A percentile compares a stretch with the other conserved stretches of the same genome.
These are phyloP conservation scores for Andinoacara biseriatus DNA, from an alignment of 2,113 vertebrate species.

Conservation along the genomic window DNA sequence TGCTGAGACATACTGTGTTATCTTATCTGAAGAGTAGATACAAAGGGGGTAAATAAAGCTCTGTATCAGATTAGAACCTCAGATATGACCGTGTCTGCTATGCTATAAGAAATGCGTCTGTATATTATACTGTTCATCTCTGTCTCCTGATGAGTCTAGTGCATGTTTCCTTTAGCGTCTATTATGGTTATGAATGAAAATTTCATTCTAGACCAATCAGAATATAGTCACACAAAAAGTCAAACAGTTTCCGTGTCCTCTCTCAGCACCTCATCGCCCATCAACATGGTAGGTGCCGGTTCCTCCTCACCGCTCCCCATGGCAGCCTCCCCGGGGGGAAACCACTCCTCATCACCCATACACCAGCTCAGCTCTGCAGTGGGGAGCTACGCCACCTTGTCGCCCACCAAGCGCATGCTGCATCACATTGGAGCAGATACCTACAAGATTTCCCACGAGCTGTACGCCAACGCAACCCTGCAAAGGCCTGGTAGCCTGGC, in stretches of 20 bases:
- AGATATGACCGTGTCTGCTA: background rate
- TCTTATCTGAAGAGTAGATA: background rate
- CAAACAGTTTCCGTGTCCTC: background rate
- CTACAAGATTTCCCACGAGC: constrained; percentile 96
- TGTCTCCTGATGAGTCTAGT: background rate
- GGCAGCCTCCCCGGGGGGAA: constrained; percentile 77
- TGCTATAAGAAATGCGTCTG: background rate
- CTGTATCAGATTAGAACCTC: background rate
- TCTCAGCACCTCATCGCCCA: constrained; percentile 92
- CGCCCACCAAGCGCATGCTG: constrained; percentile 94
- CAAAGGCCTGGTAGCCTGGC: constrained; percentile 97
- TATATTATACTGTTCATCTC: background rate
- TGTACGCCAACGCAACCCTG: constrained; percentile 94
- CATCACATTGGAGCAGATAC: constrained; percentile 85
- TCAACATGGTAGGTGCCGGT: constrained; percentile 88
- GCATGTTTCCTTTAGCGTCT: background rate
- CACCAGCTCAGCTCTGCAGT: constrained; percentile 93
- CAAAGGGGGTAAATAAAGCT: background rate
- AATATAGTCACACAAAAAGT: background rate
- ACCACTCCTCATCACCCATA: constrained; percentile 86
- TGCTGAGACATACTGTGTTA: too few species aligned
- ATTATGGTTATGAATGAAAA: background rate
- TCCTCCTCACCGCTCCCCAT: constrained; percentile 81
- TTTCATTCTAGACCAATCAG: background rate
- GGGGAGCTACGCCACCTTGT: constrained; percentile 95